Evolutionary conservation across 2,113 vertebrate genomes (phyloP).

Genomic region (Microcebus murinus): DNA sequence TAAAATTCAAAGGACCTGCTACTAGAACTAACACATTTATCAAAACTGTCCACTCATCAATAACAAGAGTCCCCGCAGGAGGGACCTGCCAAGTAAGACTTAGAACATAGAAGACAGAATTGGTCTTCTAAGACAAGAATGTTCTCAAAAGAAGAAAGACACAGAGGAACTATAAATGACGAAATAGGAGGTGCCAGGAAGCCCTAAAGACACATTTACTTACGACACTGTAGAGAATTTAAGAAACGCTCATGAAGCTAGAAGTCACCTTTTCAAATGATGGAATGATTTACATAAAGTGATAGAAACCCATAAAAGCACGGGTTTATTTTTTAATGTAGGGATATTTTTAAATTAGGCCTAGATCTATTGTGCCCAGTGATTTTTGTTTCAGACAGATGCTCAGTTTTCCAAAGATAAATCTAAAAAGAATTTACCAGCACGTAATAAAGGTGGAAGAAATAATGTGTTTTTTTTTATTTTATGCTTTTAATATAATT

Average conservation of each 20-base stretch:
- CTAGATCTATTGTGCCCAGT: background rate
- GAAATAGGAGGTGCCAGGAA: background rate
- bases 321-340: background rate
- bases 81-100: background rate
- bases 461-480: background rate
- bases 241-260: background rate
- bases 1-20: background rate
- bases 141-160: background rate
- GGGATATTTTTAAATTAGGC: background rate
- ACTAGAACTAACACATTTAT: background rate
- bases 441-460: background rate
- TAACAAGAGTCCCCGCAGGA: background rate
- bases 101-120: background rate
- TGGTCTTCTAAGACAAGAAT: background rate
- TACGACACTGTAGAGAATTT: background rate
- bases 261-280: background rate
- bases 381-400: background rate
- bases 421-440: background rate
- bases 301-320: background rate
- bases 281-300: background rate
- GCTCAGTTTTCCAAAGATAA: background rate
- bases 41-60: background rate
- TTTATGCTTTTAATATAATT: background rate
- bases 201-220: background rate
- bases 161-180: background rate